Percentiles rank a stretch among this genome's conserved stretches.
Conservation (phyloP, 2,888 invertebrate species). For the Gryllus longicercus region DNA sequence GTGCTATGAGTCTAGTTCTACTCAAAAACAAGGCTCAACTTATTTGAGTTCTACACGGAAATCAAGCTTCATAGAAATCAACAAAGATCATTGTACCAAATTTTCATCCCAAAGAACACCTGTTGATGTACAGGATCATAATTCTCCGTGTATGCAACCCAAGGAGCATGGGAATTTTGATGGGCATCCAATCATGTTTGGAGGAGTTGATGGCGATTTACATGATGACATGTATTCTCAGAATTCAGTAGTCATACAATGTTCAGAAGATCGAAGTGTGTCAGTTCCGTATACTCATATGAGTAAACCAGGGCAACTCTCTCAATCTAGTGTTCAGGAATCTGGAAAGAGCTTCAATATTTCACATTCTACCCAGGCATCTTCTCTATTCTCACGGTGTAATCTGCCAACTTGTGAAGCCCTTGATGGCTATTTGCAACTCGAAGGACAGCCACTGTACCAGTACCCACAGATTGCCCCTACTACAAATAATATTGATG, state of each 20-base stretch:
- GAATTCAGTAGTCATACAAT: neutral
- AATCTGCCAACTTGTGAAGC: neutral
- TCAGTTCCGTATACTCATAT: neutral
- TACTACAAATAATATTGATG: neutral
- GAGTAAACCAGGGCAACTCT: neutral
- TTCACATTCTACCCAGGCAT: neutral
- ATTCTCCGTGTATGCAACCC: conserved; percentile 12
- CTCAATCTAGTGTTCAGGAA: neutral
- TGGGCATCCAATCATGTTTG: neutral
- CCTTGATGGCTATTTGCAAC: conserved; percentile 12
- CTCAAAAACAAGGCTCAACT: conserved; percentile 23
- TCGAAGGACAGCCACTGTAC: conserved; percentile 4
- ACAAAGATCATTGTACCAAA: conserved; percentile 31
- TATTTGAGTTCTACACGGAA: conserved; percentile 23
- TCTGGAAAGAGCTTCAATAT: neutral
- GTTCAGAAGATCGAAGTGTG: neutral
- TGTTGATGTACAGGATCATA: conserved; percentile 21
- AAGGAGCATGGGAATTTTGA: conserved; percentile 23
- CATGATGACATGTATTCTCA: neutral
- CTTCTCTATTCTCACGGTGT: neutral
- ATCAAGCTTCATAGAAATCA: conserved; percentile 24
- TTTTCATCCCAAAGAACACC: conserved; percentile 29
- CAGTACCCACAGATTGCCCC: neutral
- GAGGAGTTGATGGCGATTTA: neutral
- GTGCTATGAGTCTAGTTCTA: conserved; percentile 17